Evolutionary conservation across 1,140 invertebrate genomes (phyloP), one percentile per base, ranked within the genome.

Genomic region (Drosophila elegans): DNA sequence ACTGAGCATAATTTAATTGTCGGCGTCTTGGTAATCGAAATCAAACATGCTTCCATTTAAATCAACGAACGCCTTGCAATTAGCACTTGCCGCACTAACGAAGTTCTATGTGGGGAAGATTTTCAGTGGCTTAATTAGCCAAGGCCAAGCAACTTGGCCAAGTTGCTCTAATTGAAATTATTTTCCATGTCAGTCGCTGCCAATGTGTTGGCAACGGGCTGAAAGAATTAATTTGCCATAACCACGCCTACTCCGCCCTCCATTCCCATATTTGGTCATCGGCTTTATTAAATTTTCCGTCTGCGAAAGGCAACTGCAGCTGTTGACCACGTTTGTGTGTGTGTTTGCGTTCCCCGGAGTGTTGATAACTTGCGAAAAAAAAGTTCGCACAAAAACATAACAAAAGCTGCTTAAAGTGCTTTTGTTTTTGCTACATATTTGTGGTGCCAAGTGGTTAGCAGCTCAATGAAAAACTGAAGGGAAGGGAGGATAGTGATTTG

Each of bases 261-360:
- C 10, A 41, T 42, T 25, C 11, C 55, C 21, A 32, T 11, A 12
- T 67, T 61, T 51, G 79, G 80, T 69, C 80, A 75, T 63, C 48
- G 76, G 81, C 76, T 84, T 83, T 83, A 83, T 83, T 83, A 64
- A 84, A 85, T 83, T 84, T 80, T 60, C 56, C 74, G 53, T 45
- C 74, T 27, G 41, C 41, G 45, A 27, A 42, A 36, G 54, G 13
- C 64, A 60, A 34, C 29, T 76, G 80, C 80, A 83, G 80, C 80
- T 83, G 72, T 62, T 83, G 81, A 49, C 61, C 80, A 60, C 32
- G 32, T n/a, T 59, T 13, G 34, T 51, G 42, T 46, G 48, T 63
- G 41, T 46, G n/a, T 60, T 51, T 45, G 76, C 44, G 46, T 41
- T 21, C 13, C 54, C 56, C 34, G 5, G 41, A 49, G 61, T 68